These are phyloP conservation scores for Drosophila borborema DNA, from an alignment of 2,888 invertebrate genomes.

Conservation along the genomic window DNA sequence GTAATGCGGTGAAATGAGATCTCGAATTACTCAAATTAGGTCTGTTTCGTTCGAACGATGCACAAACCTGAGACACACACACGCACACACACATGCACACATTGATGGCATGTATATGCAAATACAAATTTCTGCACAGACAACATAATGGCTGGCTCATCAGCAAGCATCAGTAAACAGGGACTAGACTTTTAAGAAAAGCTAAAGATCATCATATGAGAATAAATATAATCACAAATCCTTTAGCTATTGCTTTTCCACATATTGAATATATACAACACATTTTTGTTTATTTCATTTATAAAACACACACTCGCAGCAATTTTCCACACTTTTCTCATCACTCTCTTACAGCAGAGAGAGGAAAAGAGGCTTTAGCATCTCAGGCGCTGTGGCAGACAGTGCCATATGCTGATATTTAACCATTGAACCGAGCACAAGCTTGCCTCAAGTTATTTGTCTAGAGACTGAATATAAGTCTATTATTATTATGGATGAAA, in stretches of 20 bases:
- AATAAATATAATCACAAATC: background rate
- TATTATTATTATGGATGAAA: background rate
- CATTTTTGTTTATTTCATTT: too few relatives aligned
- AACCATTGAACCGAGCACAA: background rate
- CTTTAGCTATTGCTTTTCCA: background rate
- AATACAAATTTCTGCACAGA: conserved; percentile 38
- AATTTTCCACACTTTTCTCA: background rate
- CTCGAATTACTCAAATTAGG: conserved; percentile 69
- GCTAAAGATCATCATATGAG: background rate
- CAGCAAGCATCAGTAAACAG: conserved; percentile 16
- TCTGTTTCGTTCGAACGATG: conserved; percentile 26
- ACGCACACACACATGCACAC: conserved; percentile 1
- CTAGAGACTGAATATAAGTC: background rate
- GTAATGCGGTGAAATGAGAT: conserved; percentile 70
- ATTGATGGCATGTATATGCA: conserved; percentile 39
- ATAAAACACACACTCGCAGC: background rate
- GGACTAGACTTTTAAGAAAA: background rate
- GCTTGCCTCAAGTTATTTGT: background rate
- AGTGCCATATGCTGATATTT: conserved; percentile 26
- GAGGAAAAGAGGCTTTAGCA: background rate
- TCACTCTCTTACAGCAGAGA: background rate
- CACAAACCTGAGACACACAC: conserved; percentile 23
- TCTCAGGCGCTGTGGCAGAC: conserved; percentile 7
- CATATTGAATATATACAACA: too few relatives aligned
- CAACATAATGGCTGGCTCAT: conserved; percentile 38